Percentiles rank a stretch among this genome's conserved stretches.
Evolutionary conservation across 2,113 vertebrate genomes (phyloP).

Genomic region (Strigops habroptila): DNA sequence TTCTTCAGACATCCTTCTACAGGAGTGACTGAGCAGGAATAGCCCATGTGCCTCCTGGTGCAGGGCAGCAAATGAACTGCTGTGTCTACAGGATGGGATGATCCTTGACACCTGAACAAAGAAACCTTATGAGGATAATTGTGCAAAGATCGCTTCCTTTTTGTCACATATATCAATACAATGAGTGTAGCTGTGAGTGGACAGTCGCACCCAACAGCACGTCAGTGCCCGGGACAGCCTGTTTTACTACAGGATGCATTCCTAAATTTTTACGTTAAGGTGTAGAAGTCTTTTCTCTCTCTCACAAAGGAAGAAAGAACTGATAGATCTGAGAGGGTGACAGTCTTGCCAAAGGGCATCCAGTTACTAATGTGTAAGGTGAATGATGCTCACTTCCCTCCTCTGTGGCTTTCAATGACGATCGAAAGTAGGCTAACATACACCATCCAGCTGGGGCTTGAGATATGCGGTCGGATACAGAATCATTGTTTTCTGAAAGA

Average conservation of each 20-base stretch:
- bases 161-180: background rate
- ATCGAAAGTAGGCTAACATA: background rate
- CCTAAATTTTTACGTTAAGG: background rate
- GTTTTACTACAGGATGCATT: background rate
- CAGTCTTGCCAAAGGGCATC: conserved; percentile 63
- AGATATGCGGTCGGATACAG: background rate
- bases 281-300: background rate
- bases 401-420: background rate
- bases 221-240: background rate
- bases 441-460: background rate
- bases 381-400: background rate
- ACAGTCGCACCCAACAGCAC: background rate
- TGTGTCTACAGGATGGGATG: background rate
- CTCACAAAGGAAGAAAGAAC: background rate
- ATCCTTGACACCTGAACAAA: background rate
- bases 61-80: background rate
- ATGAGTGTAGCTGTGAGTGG: background rate
- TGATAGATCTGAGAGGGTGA: background rate
- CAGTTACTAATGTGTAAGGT: background rate
- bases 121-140: background rate
- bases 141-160: background rate
- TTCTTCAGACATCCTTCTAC: background rate
- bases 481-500: background rate
- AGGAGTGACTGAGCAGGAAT: background rate
- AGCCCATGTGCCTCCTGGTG: fast-evolving